Percentiles rank a stretch among this genome's conserved stretches.
phyloP scores from a whole-genome alignment of 2,797 vertebrate species.

The Thunnus albacares region DNA sequence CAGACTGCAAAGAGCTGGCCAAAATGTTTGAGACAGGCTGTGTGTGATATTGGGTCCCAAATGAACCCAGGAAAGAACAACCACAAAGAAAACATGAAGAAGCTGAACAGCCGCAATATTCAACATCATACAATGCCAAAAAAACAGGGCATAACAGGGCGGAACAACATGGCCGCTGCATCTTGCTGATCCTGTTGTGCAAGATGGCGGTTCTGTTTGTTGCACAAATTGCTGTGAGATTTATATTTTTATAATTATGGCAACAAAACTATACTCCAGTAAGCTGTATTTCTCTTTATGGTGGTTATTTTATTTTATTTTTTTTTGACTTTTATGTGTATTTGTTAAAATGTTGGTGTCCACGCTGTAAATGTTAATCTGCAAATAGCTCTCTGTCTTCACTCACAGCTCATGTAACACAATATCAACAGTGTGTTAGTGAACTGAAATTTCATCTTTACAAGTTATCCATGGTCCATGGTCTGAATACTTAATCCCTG shows the following conservation, averaged over 20 bases:
- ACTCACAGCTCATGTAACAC: constrained; percentile 1
- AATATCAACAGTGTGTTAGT: constrained; percentile 4
- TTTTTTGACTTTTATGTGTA: constrained; percentile 32
- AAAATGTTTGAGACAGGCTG: constrained; percentile 88
- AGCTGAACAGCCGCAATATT: constrained; percentile 7
- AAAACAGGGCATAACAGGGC: neutral
- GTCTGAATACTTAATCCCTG: constrained; percentile 29
- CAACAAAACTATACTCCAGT: constrained; percentile 3
- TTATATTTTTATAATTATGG: constrained; percentile 21
- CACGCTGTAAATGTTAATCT: constrained; percentile 22
- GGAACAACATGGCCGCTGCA: neutral
- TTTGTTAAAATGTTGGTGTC: constrained; percentile 18
- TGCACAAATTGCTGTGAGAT: constrained; percentile 18
- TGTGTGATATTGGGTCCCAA: constrained; percentile 58
- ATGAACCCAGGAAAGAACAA: constrained; percentile 19
- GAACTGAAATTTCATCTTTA: neutral
- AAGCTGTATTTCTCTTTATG: constrained; percentile 17
- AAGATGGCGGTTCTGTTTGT: constrained; percentile 25
- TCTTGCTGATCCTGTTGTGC: constrained; percentile 17
- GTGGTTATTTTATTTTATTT: constrained; percentile 30
- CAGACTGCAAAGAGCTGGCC: constrained; percentile 90
- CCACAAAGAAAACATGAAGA: constrained; percentile 17
- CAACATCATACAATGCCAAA: constrained; percentile 1
- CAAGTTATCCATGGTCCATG: constrained; percentile 8
- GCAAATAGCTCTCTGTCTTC: constrained; percentile 10